Evolutionary conservation across 2,113 vertebrate genomes (phyloP).

Genomic region (Brachyhypopomus gauderio): DNA sequence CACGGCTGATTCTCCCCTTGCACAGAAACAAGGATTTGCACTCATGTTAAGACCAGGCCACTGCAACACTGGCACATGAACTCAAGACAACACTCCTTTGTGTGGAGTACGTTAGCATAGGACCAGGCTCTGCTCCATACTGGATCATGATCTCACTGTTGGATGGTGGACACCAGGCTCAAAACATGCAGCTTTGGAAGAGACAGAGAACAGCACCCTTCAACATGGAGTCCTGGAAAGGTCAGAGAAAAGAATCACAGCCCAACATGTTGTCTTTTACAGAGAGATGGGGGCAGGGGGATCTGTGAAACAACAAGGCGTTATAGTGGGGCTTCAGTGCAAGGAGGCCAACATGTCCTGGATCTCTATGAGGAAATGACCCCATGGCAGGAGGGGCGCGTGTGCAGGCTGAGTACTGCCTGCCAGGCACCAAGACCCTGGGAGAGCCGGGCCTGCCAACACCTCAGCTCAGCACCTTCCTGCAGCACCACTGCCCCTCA

Average conservation of each 20-base stretch:
- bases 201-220: no score
- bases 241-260: no score
- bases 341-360: background rate
- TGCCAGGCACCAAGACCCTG: no score
- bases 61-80: background rate
- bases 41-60: background rate
- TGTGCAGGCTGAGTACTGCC: background rate
- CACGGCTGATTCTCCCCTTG: no score
- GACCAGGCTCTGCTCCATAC: slow-evolving; percentile 4
- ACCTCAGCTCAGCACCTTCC: slow-evolving; percentile 52
- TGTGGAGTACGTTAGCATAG: slow-evolving; percentile 7
- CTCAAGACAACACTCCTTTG: slow-evolving; percentile 38
- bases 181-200: no score
- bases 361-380: background rate
- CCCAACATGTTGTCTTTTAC: background rate
- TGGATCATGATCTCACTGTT: slow-evolving; percentile 44
- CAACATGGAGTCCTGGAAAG: no score
- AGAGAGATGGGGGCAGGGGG: background rate
- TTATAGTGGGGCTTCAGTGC: background rate
- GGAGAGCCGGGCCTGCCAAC: background rate
- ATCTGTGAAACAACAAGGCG: background rate
- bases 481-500: slow-evolving; percentile 34
- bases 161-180: background rate
- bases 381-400: background rate
- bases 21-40: background rate